Percentiles rank a stretch among this genome's conserved stretches.
Evolutionary conservation across 2,797 vertebrate species (phyloP).

Genomic region (Manis crassicaudata): DNA sequence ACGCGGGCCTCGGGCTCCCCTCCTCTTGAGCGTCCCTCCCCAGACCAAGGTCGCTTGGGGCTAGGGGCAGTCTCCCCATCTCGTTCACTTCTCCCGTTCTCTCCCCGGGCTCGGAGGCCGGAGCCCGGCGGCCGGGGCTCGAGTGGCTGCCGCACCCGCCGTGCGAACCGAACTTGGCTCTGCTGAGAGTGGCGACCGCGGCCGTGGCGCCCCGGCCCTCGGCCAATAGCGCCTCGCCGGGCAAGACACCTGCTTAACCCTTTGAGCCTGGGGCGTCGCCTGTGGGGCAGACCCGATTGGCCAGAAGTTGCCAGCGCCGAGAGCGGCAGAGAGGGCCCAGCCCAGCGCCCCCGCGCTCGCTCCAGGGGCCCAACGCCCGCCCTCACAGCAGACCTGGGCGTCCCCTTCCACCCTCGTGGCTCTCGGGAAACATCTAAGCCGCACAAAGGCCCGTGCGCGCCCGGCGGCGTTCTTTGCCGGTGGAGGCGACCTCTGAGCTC

Average conservation of each 20-base stretch:
- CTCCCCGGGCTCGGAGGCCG: neutral
- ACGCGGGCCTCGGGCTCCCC: neutral
- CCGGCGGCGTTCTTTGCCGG: neutral
- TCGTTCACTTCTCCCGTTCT: neutral
- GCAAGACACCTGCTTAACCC: constrained; percentile 69
- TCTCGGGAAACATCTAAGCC: neutral
- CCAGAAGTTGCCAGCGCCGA: constrained; percentile 58
- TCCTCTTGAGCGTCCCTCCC: neutral
- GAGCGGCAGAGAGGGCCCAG: neutral
- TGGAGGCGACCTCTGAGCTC: neutral
- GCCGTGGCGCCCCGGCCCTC: neutral
- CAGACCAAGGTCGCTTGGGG: neutral
- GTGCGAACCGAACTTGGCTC: constrained; percentile 50
- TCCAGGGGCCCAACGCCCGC: neutral
- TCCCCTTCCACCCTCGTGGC: neutral
- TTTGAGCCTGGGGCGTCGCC: neutral
- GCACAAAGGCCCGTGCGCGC: constrained; percentile 61
- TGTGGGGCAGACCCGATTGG: neutral
- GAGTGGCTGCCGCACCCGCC: neutral
- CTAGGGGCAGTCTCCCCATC: neutral
- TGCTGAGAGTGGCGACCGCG: constrained; percentile 16
- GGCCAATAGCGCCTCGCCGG: constrained; percentile 36
- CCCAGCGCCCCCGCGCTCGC: neutral
- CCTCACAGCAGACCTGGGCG: neutral
- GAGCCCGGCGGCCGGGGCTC: constrained; percentile 38